These are phyloP conservation scores for Urocolius indicus DNA, from an alignment of 2,113 vertebrate species.

Conservation along the genomic window DNA sequence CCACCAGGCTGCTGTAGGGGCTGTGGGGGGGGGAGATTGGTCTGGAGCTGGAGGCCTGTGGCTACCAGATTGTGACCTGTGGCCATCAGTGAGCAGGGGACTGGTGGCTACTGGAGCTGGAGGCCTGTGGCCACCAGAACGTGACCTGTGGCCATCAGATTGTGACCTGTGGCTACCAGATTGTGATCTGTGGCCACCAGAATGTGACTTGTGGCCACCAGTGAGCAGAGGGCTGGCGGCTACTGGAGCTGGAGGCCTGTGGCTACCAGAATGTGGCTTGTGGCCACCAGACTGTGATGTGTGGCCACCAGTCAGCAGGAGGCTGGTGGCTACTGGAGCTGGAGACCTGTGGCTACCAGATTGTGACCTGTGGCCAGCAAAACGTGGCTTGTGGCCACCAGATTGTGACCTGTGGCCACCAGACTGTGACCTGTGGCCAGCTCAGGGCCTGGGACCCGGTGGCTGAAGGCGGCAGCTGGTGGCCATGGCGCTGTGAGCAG, in stretches of 20 bases:
- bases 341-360: background rate
- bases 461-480: no score
- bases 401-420: background rate
- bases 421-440: no score
- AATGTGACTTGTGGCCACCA: accelerated
- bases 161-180: background rate
- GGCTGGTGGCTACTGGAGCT: no score
- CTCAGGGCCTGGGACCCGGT: no score
- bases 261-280: background rate
- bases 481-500: no score
- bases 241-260: no score
- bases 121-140: background rate
- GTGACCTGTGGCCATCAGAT: background rate
- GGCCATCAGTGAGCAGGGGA: no score
- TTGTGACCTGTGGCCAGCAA: accelerated
- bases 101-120: no score
- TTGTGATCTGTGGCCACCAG: background rate
- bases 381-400: background rate
- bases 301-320: no score
- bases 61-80: background rate
- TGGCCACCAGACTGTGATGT: background rate
- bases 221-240: no score
- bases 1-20: background rate
- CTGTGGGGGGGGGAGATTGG: no score
- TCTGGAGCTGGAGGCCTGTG: no score